A percentile compares a stretch with the other conserved stretches of the same genome.
Conservation (phyloP, 2,113 vertebrate genomes). For the Rhegmatorhina hoffmannsi region DNA sequence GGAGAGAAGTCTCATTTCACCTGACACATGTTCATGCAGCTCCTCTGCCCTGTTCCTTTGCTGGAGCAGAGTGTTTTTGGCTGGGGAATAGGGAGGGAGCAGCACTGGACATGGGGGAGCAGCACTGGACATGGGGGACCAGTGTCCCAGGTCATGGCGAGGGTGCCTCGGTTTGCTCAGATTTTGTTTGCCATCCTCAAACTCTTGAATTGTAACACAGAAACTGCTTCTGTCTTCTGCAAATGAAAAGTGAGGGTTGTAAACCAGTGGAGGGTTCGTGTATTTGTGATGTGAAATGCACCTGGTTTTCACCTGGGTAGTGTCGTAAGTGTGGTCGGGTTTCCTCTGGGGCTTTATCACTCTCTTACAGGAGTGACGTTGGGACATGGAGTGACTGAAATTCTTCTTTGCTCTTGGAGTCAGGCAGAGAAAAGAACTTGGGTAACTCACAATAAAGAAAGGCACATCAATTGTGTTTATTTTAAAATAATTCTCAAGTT, state of each 20-base stretch:
- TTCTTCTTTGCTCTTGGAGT: not conserved
- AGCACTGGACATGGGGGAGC: not conserved
- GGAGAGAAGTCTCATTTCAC: not conserved
- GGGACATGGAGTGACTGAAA: not conserved
- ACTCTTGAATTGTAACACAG: not conserved
- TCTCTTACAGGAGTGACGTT: not conserved
- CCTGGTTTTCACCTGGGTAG: not conserved
- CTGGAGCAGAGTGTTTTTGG: not conserved
- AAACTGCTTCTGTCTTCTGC: not conserved
- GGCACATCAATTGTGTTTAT: not conserved
- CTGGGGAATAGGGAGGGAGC: not conserved
- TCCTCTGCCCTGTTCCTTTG: not conserved
- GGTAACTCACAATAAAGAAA: not conserved
- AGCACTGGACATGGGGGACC: too few species aligned
- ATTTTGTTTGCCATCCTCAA: not conserved
- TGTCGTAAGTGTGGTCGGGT: not conserved
- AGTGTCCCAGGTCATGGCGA: not conserved
- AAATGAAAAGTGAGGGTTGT: not conserved
- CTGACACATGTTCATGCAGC: accelerated
- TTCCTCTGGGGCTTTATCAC: not conserved
- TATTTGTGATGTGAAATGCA: not conserved
- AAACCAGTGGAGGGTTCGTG: not conserved
- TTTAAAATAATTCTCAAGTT: not conserved
- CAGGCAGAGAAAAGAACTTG: not conserved
- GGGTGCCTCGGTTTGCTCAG: not conserved